These are phyloP conservation scores for Pollenia amentaria DNA, from an alignment of 2,888 invertebrate species.

Conservation along the genomic window DNA sequence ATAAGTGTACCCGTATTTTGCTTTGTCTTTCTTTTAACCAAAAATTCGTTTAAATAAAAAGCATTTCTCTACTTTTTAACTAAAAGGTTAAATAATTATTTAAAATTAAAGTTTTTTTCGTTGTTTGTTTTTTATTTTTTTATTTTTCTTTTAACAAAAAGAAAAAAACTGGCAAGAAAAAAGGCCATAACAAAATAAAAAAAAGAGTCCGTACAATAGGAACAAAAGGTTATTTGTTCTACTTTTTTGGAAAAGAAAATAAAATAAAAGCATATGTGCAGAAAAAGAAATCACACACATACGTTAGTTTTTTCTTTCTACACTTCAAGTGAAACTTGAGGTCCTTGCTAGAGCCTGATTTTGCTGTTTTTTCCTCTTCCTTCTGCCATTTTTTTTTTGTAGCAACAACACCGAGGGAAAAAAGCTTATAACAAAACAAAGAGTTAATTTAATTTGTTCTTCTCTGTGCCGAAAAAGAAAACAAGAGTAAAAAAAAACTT, in stretches of 20 bases:
- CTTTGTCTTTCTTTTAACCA: background rate
- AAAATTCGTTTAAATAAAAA: background rate
- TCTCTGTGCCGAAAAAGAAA: conserved; percentile 5
- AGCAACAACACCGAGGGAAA: background rate
- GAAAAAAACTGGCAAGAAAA: conserved; percentile 9
- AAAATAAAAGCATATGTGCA: background rate
- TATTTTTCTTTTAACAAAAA: conserved; percentile 23
- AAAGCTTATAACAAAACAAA: conserved; percentile 12
- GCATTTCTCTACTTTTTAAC: background rate
- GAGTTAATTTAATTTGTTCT: conserved; percentile 24
- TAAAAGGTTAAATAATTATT: conserved; percentile 39
- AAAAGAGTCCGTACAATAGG: conserved; percentile 41
- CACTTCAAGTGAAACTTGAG: background rate
- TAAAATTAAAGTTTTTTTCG: conserved; percentile 10
- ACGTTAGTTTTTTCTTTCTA: background rate
- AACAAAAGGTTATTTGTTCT: conserved; percentile 66
- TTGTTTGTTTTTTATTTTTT: background rate
- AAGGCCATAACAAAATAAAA: background rate
- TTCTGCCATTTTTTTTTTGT: conserved; percentile 1
- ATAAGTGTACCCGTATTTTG: background rate
- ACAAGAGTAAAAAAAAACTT: background rate
- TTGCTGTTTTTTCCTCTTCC: background rate
- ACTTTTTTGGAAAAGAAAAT: conserved; percentile 39
- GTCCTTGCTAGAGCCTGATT: conserved; percentile 4
- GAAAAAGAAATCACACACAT: conserved; percentile 2